Evolutionary conservation across 2,797 vertebrate species (phyloP), one percentile per base, ranked within the genome.

Genomic region (Enteromius trimaculatus): DNA sequence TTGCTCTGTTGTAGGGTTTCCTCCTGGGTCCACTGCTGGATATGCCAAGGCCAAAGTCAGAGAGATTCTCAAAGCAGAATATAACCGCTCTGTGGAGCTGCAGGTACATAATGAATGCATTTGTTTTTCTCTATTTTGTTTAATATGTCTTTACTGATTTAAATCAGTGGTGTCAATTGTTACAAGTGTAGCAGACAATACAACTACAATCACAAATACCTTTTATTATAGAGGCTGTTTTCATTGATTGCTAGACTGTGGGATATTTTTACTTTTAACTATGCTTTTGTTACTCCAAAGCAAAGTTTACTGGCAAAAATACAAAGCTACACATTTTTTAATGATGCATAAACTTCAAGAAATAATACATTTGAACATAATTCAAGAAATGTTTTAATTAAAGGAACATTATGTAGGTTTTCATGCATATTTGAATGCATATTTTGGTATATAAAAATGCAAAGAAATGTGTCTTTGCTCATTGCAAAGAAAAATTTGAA

Each of bases 41-140:
- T 96, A 96, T 87, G 95, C 97, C 88, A 97, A 96, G 85, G 93
- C 95, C 71, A 94, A 96, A 91, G 93, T 99, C 88, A 95, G 94
- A 90, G 95, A 96, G 87, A 94, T 97, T 86, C 90, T 99, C 88
- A 96, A 95, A 90, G 88, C 58, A 23, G 95, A 96, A 86, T 99
- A 97, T 92, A 97, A 95, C 90, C 96, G 95, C 65, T 93, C 95
- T 0, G 93, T 99, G 85, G 98, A 99, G 88, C 91, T 99, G 58
- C 96, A 99, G 96, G 98, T 99, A 92, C 91, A 72, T 3, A 21
- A 34, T 74, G 2, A 76, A 42, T 17, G 9, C 13, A 8, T 39
- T 37, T n/a, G 19, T 17, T 75, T 55, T 75, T 53, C 17, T 53
- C 49, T 74, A 14, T 53, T 34, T n/a, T 8, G 31, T 65, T 65